Percentiles rank a stretch among this genome's conserved stretches.
These are phyloP conservation scores for Amaurobius ferox DNA, from an alignment of 2,888 invertebrate species.

Conservation along the genomic window DNA sequence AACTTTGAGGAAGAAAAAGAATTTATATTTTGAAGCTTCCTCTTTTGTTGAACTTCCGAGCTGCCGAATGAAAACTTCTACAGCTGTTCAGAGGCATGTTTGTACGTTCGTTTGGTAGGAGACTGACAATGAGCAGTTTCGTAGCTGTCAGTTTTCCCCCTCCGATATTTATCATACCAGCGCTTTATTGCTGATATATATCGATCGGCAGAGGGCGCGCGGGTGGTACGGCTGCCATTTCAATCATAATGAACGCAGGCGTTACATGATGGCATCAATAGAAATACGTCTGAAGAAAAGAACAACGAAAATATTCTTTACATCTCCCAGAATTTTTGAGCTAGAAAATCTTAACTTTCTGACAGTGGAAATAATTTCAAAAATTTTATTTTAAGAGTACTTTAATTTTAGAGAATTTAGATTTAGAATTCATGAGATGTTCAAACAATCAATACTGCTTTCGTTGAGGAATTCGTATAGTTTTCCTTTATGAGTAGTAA, in stretches of 20 bases:
- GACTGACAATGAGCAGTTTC: constrained; percentile 62
- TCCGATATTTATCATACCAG: constrained; percentile 49
- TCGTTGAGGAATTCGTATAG: too few species aligned
- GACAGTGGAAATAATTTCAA: not conserved
- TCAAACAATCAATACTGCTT: too few species aligned
- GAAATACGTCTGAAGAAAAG: not conserved
- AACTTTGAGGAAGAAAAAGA: constrained; percentile 49
- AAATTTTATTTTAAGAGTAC: not conserved
- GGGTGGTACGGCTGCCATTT: constrained; percentile 28
- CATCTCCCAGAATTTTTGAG: not conserved
- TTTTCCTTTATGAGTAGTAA: too few species aligned
- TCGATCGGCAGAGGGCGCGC: constrained; percentile 24
- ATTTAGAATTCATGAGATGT: too few species aligned
- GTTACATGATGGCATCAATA: constrained; percentile 29
- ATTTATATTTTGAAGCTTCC: constrained; percentile 69
- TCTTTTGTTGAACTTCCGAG: constrained; percentile 55
- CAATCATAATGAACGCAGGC: constrained; percentile 60
- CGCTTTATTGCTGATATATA: constrained; percentile 51
- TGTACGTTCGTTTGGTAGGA: constrained; percentile 28
- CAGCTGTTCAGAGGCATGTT: constrained; percentile 66
- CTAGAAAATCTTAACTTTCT: not conserved
- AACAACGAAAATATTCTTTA: not conserved
- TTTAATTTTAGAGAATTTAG: too few species aligned
- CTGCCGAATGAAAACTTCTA: constrained; percentile 68
- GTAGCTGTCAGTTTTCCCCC: constrained; percentile 41